Evolutionary conservation across 2,797 vertebrate species (phyloP).

Genomic region (Argya squamiceps): DNA sequence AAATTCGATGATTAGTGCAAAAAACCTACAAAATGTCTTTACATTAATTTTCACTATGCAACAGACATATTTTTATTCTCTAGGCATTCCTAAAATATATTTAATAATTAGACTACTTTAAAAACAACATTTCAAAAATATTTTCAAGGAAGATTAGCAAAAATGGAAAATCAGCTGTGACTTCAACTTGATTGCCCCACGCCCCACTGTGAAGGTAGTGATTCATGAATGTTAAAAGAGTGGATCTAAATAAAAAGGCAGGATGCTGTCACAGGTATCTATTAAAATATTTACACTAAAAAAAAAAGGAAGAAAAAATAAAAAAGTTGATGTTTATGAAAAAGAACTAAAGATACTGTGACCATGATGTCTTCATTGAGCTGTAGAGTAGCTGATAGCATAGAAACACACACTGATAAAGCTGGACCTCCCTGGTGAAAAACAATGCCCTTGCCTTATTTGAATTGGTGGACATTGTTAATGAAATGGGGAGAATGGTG

Average conservation of each 20-base stretch:
- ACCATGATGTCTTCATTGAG: background rate
- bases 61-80: background rate
- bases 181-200: background rate
- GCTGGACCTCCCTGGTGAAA: background rate
- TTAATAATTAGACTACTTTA: background rate
- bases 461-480: slow-evolving; percentile 5
- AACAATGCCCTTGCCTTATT: background rate
- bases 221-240: background rate
- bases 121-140: background rate
- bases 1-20: background rate
- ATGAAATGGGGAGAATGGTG: background rate
- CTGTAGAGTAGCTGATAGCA: background rate
- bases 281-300: background rate
- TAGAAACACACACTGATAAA: background rate
- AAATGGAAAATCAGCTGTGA: background rate
- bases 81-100: background rate
- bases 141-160: background rate
- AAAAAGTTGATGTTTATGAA: background rate
- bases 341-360: background rate
- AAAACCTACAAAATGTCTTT: background rate
- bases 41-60: background rate
- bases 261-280: background rate
- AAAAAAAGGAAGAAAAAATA: background rate
- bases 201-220: background rate
- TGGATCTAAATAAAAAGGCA: background rate